Base-by-base conservation (phyloP, 2,797 vertebrate genomes). In the Enteromius viviparus region DNA sequence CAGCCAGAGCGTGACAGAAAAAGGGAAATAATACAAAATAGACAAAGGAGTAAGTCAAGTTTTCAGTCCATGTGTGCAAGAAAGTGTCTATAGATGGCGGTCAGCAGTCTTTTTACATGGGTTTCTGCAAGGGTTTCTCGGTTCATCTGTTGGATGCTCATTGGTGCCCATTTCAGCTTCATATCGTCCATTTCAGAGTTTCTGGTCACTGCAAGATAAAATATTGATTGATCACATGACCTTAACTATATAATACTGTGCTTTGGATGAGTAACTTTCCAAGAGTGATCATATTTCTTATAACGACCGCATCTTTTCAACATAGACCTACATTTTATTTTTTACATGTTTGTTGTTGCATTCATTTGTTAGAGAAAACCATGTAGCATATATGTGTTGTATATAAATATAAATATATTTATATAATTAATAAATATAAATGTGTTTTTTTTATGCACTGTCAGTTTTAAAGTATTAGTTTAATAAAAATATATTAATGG, bases 191-290 rank as follows among this genome's bases (percentile, higher is more conserved):
- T 78, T 66, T 47, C 21, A 72, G 47, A 83, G 58, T 14, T 79
- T 74, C 37, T 55, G 23, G 45, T 87, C 84, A 87, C 86, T 87
- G 78, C 15, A 83, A 83, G 51, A 69, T 49, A 79, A 40, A 77
- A 32, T 9, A 51, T 19, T n/a, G 21, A 49, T 42, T 55, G 12
- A 53, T 71, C 23, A 23, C n/a, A 53, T 78, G 29, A 68, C 32
- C 45, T 40, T 23, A 78, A 37, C 2, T 0, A 34, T 42, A 45
- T 21, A 60, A 19, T 37, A 15, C 4, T 53, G 29, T 74, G 3
- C 29, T 53, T 17, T n/a, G 32, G 17, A 72, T 53, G 17, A 34
- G 10, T 32, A 8, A 3, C 7, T 21, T 42, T 69, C 37, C 11
- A 23, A n/a, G 12, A 69, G 21, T 29, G 40, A 12, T 70, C 11